These are phyloP conservation scores for Poliocrania exsul DNA, from an alignment of 2,797 vertebrate species.

Conservation along the genomic window DNA sequence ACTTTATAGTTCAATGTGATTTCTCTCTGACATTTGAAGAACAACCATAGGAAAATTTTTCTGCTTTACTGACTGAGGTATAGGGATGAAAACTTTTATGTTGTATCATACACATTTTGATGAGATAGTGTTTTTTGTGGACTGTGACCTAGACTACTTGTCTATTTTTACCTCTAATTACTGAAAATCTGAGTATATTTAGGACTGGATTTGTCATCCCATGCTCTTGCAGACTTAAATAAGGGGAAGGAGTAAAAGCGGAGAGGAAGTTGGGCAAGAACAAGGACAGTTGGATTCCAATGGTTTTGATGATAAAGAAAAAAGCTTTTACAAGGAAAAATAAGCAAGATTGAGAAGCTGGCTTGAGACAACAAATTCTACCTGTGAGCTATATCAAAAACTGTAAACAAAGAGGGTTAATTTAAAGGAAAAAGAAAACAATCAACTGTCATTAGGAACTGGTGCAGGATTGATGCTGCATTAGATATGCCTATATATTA, in stretches of 20 bases:
- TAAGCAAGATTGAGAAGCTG: background rate
- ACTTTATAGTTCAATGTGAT: background rate
- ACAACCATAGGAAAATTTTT: accelerated
- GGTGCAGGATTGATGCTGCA: background rate
- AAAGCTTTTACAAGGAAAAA: background rate
- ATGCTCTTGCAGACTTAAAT: background rate
- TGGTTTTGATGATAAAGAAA: background rate
- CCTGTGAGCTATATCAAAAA: background rate
- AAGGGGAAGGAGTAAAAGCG: background rate
- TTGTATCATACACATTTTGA: background rate
- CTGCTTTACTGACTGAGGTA: background rate
- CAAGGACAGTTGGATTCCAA: background rate
- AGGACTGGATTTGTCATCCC: background rate
- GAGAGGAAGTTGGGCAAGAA: background rate
- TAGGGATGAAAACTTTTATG: background rate
- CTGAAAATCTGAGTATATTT: background rate
- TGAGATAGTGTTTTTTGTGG: background rate
- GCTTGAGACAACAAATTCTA: background rate
- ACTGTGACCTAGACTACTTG: background rate
- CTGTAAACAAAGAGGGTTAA: background rate
- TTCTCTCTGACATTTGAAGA: background rate
- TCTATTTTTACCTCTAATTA: background rate
- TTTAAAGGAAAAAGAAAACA: background rate
- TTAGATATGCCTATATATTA: background rate
- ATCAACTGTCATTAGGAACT: background rate